Percentiles rank a stretch among this genome's conserved stretches.
phyloP scores from a whole-genome alignment of 2,888 invertebrate species.

The Dynastes maya region DNA sequence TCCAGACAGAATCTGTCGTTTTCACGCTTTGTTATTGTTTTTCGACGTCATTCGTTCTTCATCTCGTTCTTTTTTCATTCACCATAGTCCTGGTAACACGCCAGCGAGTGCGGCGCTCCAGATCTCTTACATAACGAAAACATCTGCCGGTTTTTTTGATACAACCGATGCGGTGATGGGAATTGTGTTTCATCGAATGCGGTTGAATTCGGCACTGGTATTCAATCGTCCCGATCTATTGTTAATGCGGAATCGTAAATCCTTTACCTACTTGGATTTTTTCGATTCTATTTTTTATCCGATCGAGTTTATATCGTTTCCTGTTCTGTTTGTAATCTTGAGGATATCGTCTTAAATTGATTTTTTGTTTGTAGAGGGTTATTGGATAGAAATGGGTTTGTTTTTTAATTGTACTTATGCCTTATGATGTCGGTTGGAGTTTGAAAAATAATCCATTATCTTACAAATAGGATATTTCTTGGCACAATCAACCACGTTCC shows the following conservation, averaged over 20 bases:
- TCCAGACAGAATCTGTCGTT: not conserved
- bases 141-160: constrained; percentile 28
- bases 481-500: too few relatives aligned
- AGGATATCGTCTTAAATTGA: too few relatives aligned
- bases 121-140: constrained; percentile 22
- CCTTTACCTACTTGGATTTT: constrained; percentile 35
- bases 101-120: not conserved
- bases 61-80: not conserved
- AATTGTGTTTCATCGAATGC: constrained; percentile 28
- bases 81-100: not conserved
- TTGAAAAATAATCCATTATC: too few relatives aligned
- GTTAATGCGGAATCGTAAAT: constrained; percentile 34
- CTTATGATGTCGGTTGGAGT: too few relatives aligned
- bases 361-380: too few relatives aligned
- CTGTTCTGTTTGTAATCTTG: too few relatives aligned
- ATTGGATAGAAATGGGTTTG: too few relatives aligned
- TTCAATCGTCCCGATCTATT: constrained; percentile 33
- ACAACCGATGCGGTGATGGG: not conserved
- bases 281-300: constrained; percentile 9
- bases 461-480: too few relatives aligned
- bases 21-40: constrained; percentile 37
- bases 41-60: constrained; percentile 12
- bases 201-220: constrained; percentile 5
- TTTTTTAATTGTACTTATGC: too few relatives aligned
- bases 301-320: not conserved